A percentile compares a stretch with the other conserved stretches of the same genome.
Evolutionary conservation across 2,797 vertebrate genomes (phyloP).

Genomic region (Oreochromis mossambicus): DNA sequence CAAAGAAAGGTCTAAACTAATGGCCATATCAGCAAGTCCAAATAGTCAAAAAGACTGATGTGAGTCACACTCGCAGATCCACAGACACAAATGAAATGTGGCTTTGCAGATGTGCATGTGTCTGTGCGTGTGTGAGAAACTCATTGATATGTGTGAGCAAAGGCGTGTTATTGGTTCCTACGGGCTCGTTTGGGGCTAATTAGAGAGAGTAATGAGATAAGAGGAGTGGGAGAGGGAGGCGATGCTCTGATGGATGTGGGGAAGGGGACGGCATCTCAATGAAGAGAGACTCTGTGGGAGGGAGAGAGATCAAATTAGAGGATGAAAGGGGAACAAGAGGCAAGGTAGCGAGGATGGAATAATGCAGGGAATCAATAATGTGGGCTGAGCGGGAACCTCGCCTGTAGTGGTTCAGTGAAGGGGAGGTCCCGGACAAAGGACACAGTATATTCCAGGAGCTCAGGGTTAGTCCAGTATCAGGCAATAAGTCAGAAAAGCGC

Average conservation of each 20-base stretch:
- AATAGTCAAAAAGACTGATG: conserved; percentile 4
- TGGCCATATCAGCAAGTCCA: background rate
- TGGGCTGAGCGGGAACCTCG: conserved; percentile 7
- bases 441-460: background rate
- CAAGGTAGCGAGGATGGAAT: conserved; percentile 29
- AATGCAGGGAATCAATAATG: conserved; percentile 42
- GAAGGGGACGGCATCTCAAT: conserved; percentile 59
- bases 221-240: conserved; percentile 54
- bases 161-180: conserved; percentile 64
- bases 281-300: conserved; percentile 41
- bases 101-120: conserved; percentile 9
- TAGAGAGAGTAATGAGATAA: conserved; percentile 70
- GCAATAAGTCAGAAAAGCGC: background rate
- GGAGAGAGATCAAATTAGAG: conserved; percentile 53
- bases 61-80: background rate
- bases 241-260: conserved; percentile 54
- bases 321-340: conserved; percentile 48
- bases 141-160: conserved; percentile 59
- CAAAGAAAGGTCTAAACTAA: conserved; percentile 26
- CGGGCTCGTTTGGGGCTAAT: conserved; percentile 67
- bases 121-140: background rate
- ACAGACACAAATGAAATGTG: background rate
- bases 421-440: background rate
- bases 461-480: background rate
- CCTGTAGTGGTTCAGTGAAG: background rate